These are phyloP conservation scores for Characodon lateralis DNA, from an alignment of 2,797 vertebrate species.

Conservation along the genomic window DNA sequence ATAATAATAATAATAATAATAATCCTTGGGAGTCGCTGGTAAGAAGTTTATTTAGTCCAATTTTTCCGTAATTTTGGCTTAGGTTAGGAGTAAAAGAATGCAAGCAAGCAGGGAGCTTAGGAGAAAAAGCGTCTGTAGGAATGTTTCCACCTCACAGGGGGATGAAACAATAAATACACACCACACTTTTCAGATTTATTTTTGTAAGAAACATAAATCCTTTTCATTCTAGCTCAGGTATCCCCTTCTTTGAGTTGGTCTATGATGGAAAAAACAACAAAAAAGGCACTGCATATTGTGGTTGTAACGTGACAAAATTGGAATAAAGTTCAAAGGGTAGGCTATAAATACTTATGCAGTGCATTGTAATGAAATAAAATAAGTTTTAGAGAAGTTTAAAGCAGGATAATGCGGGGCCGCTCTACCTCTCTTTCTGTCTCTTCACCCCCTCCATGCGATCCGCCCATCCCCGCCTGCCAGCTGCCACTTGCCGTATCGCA, in stretches of 20 bases:
- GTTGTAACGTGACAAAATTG: not conserved
- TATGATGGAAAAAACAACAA: not conserved
- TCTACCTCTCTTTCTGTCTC: not conserved
- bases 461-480: constrained; percentile 66
- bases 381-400: not conserved
- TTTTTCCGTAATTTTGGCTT: too few species aligned
- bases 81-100: too few species aligned
- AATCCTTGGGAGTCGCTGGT: too few species aligned
- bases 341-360: not conserved
- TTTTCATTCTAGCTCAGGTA: not conserved
- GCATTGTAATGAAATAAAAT: not conserved
- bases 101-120: too few species aligned
- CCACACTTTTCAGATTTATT: not conserved
- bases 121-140: too few species aligned
- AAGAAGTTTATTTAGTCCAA: too few species aligned
- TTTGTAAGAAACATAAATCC: not conserved
- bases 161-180: not conserved
- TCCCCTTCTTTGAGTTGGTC: not conserved
- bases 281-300: not conserved
- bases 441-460: constrained; percentile 29
- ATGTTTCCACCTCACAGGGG: not conserved
- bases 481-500: constrained; percentile 67
- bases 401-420: not conserved
- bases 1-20: too few species aligned
- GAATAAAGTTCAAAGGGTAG: not conserved